Conservation (phyloP, 2,888 invertebrate genomes). For the Mimas tiliae region DNA sequence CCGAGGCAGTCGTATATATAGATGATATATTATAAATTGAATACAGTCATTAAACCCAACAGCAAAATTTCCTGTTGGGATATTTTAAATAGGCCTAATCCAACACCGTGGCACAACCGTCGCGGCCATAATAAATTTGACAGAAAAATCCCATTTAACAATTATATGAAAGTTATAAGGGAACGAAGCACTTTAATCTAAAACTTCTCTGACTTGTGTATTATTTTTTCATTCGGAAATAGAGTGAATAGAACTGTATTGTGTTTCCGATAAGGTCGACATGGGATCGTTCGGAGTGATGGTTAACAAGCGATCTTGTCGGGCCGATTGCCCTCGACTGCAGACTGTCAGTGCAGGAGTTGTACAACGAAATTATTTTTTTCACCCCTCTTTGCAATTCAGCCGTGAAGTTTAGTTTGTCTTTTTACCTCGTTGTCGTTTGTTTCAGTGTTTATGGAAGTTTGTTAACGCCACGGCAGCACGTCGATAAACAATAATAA, state of each 20-base stretch:
- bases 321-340: conserved; percentile 48
- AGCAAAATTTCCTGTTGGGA: neutral
- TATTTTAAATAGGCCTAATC: neutral
- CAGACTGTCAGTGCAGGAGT: conserved; percentile 21
- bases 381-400: conserved; percentile 12
- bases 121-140: neutral
- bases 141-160: conserved; percentile 38
- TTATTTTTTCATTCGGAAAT: conserved; percentile 26
- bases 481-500: neutral
- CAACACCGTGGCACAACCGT: neutral
- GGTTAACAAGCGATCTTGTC: conserved; percentile 57
- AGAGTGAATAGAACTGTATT: conserved; percentile 23
- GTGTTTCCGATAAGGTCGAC: conserved; percentile 36
- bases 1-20: no score
- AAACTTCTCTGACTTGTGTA: conserved; percentile 48
- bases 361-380: conserved; percentile 15
- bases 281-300: conserved; percentile 35
- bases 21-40: no score
- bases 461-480: neutral
- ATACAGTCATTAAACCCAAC: no score
- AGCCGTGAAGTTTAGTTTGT: conserved; percentile 18
- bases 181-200: conserved; percentile 56
- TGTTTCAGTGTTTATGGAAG: conserved; percentile 13
- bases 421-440: conserved; percentile 19
- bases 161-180: conserved; percentile 54